Percentiles rank a stretch among this genome's conserved stretches.
These are phyloP conservation scores for Nephrotoma appendiculata DNA, from an alignment of 2,888 invertebrate species.

Conservation along the genomic window DNA sequence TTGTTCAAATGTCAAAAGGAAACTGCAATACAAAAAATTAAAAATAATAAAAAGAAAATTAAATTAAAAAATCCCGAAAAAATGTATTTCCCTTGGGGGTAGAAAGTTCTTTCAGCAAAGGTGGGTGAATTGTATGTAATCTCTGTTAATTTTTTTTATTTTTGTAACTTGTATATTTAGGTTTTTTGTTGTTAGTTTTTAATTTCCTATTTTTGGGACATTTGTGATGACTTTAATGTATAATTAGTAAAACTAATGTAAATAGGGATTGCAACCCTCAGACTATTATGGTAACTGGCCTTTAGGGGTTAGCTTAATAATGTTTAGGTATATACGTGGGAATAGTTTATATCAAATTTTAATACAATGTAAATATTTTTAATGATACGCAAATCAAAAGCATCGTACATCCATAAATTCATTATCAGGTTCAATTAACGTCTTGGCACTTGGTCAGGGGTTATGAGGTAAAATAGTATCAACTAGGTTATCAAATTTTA, in stretches of 20 bases:
- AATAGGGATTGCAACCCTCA: not conserved
- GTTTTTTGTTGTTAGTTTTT: not conserved
- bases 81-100: not conserved
- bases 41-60: not conserved
- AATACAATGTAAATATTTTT: not conserved
- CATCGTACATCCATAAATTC: not conserved
- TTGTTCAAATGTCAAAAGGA: not conserved
- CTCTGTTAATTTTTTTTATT: not conserved
- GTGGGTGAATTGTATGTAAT: not conserved
- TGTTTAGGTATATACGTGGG: not conserved
- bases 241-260: not conserved
- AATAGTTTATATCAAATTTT: not conserved
- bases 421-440: not conserved
- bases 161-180: not conserved
- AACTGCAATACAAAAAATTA: not conserved
- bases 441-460: not conserved
- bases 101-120: not conserved
- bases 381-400: not conserved
- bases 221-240: not conserved
- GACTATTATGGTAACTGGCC: not conserved
- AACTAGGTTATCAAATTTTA: not conserved
- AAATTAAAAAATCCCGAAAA: not conserved
- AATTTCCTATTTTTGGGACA: not conserved
- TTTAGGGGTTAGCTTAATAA: not conserved
- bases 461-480: not conserved